A percentile compares a stretch with the other conserved stretches of the same genome.
Conservation (phyloP, 2,888 invertebrate genomes). For the Nomada ferruginata region DNA sequence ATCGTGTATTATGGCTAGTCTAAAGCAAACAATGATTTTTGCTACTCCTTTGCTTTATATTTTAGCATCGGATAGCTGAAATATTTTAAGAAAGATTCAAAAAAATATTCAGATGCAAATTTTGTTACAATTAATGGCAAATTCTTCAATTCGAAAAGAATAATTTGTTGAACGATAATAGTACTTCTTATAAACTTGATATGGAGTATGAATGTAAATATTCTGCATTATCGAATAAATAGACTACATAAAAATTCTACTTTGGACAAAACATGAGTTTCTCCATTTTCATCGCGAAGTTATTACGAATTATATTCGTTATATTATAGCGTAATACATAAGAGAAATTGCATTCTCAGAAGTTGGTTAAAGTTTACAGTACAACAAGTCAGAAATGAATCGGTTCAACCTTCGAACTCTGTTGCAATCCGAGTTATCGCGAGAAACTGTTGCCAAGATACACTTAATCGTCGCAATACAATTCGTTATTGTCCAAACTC, state of each 20-base stretch:
- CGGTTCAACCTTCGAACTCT: constrained; percentile 9
- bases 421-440: constrained; percentile 8
- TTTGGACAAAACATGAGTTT: no score
- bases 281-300: no score
- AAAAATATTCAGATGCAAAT: neutral
- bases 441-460: neutral
- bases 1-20: neutral
- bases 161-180: no score
- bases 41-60: neutral
- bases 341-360: neutral
- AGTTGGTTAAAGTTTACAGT: neutral
- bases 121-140: no score
- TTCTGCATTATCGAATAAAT: no score
- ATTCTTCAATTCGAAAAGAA: no score
- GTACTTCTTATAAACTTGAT: no score
- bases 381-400: neutral
- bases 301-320: no score
- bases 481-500: neutral
- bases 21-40: neutral
- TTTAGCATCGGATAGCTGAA: no score
- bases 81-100: no score
- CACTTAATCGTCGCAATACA: neutral
- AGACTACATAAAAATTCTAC: no score
- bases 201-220: no score
- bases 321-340: neutral